phyloP scores from a whole-genome alignment of 2,797 vertebrate genomes.

The Tamandua tetradactyla region DNA sequence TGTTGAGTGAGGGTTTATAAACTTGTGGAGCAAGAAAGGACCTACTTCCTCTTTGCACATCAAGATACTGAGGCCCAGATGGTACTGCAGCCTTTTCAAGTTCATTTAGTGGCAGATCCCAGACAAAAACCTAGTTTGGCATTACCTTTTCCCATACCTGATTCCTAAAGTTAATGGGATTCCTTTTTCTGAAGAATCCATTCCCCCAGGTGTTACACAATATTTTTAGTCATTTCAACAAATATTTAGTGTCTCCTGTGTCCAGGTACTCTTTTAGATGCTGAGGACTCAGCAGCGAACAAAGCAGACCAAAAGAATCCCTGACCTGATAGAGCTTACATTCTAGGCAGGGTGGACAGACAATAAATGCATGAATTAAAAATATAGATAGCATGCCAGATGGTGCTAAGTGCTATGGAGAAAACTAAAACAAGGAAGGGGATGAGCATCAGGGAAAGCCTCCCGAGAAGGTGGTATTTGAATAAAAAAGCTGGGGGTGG shows the following conservation, averaged over 20 bases:
- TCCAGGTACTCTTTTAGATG: neutral
- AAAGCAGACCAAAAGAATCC: neutral
- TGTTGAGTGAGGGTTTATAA: neutral
- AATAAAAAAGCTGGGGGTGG: neutral
- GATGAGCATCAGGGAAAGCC: neutral
- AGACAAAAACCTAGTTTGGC: neutral
- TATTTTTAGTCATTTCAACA: neutral
- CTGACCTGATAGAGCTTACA: neutral
- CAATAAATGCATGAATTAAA: neutral
- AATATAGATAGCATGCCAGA: neutral
- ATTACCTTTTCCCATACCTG: neutral
- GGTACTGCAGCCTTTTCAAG: neutral
- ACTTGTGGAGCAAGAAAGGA: neutral
- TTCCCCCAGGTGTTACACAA: neutral
- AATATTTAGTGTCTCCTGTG: neutral
- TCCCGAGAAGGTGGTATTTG: neutral
- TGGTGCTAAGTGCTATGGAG: neutral
- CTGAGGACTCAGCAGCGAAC: neutral
- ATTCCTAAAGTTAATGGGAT: neutral
- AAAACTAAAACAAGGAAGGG: neutral
- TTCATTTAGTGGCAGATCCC: neutral
- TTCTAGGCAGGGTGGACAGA: neutral
- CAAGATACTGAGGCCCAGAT: neutral
- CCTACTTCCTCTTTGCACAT: accelerated
- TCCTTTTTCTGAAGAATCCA: too few species aligned